Evolutionary conservation across 2,113 vertebrate genomes (phyloP), one percentile per base, ranked within the genome.

Genomic region (Polypterus senegalus): DNA sequence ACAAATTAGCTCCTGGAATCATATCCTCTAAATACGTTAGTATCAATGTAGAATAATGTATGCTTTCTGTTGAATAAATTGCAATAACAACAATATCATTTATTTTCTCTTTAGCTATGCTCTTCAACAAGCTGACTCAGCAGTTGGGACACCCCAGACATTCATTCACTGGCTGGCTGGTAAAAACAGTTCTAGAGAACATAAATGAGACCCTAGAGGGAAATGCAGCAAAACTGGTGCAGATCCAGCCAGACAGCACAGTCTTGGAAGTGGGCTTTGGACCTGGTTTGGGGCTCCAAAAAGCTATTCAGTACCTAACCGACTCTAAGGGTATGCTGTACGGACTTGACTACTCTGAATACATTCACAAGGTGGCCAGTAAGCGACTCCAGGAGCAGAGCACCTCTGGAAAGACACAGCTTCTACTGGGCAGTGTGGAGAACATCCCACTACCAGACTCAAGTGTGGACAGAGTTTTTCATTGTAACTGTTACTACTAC

Each of bases 401-500:
- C 4, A 63, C 66, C 9, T 63, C 57, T 60, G 73, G 79, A 3
- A 85, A 79, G 70, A 69, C 81, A 57, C 75, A 56, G 1, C 62
- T 85, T n/a, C 59, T 81, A 55, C 72, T 49, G 10, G 73, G 76
- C 73, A 76, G 76, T 45, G 65, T 87, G 47, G 67, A 71, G 47
- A 64, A 66, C 0, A 81, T 86, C 80, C 81, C 80, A 9, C 66
- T 87, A 8, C 43, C 48, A 47, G 76, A 84, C 55, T 72, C 47
- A 65, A 66, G 48, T 4, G 74, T 85, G 49, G 83, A 87, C 64
- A 83, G 70, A 66, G 81, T 85, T 3, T 86, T 77, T 62, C 84
- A 87, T 63, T 84, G 81, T 66, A 87, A 86, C 73, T 84, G 83
- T 66, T 86, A 85, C 70, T 86, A 85, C 72, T 86, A 73, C 74